These are phyloP conservation scores for Tipula unca DNA, from an alignment of 2,888 invertebrate genomes.

Conservation along the genomic window DNA sequence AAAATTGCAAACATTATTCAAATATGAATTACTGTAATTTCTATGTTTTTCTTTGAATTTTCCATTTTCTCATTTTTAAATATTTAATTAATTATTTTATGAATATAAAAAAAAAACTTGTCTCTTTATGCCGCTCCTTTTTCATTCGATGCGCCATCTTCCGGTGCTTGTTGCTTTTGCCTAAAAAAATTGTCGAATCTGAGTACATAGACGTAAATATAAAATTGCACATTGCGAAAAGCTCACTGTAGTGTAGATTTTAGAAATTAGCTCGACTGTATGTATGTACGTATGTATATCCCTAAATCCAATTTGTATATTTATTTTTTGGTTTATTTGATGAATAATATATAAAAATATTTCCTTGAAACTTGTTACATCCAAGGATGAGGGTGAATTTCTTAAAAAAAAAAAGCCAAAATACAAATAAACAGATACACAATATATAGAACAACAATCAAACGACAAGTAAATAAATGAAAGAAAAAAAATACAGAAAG, in stretches of 20 bases:
- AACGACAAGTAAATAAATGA: slow-evolving; percentile 9
- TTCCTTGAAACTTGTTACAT: not conserved
- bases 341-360: not conserved
- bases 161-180: not conserved
- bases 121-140: not conserved
- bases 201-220: not conserved
- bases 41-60: not conserved
- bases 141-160: not conserved
- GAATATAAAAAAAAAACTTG: not conserved
- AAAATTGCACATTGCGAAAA: not conserved
- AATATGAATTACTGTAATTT: not conserved
- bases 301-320: not conserved
- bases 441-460: not conserved
- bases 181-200: not conserved
- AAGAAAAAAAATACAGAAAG: not conserved
- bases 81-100: not conserved
- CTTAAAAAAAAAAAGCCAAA: not conserved
- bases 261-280: not conserved
- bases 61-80: not conserved
- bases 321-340: not conserved
- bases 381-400: not conserved
- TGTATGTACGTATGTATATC: not conserved
- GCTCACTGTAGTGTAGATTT: not conserved
- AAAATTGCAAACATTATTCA: not conserved
- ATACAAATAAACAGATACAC: slow-evolving; percentile 1